These are phyloP conservation scores for Artemia sp. DNA, from an alignment of 2,888 invertebrate genomes.

Conservation along the genomic window DNA sequence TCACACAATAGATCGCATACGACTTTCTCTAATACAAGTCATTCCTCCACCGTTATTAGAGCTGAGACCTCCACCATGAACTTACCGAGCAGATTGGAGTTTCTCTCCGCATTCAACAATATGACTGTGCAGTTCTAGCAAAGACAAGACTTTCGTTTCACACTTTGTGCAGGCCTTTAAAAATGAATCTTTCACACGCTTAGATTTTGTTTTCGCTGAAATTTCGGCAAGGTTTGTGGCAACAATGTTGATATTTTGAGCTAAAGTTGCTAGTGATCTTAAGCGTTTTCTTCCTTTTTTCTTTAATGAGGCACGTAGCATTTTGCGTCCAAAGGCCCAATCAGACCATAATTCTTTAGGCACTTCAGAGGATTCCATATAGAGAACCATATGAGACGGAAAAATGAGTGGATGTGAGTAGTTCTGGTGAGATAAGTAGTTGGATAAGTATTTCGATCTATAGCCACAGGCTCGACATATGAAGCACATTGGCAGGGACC, in stretches of 20 bases:
- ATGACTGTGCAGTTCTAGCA: neutral
- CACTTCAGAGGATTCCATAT: neutral
- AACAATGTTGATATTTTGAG: neutral
- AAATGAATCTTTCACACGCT: neutral
- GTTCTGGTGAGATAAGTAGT: neutral
- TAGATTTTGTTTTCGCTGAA: neutral
- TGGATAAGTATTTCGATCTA: constrained; percentile 6
- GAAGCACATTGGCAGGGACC: constrained; percentile 11
- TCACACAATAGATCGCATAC: too few species aligned
- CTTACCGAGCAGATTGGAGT: constrained; percentile 1
- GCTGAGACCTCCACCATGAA: constrained; percentile 9
- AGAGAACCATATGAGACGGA: neutral
- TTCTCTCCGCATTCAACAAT: constrained; percentile 1
- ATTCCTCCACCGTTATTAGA: neutral
- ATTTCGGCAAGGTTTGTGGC: neutral
- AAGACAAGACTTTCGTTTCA: neutral
- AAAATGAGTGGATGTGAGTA: constrained; percentile 13
- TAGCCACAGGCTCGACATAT: constrained; percentile 4
- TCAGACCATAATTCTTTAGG: neutral
- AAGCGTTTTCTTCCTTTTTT: neutral
- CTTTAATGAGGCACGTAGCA: neutral
- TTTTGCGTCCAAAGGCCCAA: constrained; percentile 9
- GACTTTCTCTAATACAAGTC: too few species aligned
- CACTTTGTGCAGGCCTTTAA: constrained; percentile 7
- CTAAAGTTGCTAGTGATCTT: neutral